These are phyloP conservation scores for Pogoniulus pusillus DNA, from an alignment of 2,797 vertebrate genomes.

Conservation along the genomic window DNA sequence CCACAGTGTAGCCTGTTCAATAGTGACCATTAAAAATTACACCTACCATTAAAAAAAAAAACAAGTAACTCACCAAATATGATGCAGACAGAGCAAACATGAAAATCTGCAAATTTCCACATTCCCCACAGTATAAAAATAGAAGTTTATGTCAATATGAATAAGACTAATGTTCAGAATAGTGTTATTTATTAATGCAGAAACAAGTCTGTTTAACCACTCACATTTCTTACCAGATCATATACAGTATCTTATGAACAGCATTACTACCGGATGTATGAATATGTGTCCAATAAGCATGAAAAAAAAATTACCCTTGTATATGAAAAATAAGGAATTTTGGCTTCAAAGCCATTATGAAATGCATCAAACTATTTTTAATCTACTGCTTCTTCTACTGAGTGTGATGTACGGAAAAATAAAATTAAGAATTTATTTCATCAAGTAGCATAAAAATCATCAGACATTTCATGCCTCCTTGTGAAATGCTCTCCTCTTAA, in stretches of 20 bases:
- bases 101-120: not conserved
- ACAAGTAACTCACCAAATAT: not conserved
- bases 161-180: not conserved
- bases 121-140: not conserved
- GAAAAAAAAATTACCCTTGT: not conserved
- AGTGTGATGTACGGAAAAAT: not conserved
- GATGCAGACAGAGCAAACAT: too few species aligned
- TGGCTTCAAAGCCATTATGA: not conserved
- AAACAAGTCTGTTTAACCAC: slow-evolving; percentile 36
- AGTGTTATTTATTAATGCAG: not conserved
- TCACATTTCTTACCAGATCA: slow-evolving; percentile 25
- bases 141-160: not conserved
- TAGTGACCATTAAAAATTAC: not conserved
- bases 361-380: not conserved
- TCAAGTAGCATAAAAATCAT: not conserved
- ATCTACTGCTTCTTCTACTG: not conserved
- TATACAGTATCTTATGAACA: not conserved
- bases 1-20: not conserved
- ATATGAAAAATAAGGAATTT: not conserved
- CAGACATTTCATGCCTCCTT: not conserved
- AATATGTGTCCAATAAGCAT: not conserved
- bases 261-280: not conserved
- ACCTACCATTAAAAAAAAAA: not conserved
- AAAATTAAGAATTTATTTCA: not conserved
- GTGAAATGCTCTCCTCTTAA: not conserved